Conservation (phyloP, 2,113 vertebrate species). For the Cololabis saira region DNA sequence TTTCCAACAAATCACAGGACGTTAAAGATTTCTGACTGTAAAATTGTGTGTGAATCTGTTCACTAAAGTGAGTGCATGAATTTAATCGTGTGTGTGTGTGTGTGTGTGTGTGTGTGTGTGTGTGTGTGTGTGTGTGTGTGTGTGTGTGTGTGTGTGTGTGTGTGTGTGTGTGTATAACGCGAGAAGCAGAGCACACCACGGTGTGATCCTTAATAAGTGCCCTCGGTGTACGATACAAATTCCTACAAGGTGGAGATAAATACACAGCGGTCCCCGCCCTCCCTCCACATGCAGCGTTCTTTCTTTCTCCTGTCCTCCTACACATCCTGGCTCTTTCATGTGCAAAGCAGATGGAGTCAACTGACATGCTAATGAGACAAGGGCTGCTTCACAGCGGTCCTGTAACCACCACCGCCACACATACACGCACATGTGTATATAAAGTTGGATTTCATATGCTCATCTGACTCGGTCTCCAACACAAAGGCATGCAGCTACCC, state of each 20-base stretch:
- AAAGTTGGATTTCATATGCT: constrained; percentile 25
- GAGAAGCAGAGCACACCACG: constrained; percentile 4
- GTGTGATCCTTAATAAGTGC: constrained; percentile 73
- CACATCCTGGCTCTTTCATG: constrained; percentile 82
- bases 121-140: constrained; percentile 3
- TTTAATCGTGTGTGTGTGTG: constrained; percentile 12
- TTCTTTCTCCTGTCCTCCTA: constrained; percentile 79
- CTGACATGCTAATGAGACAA: constrained; percentile 91
- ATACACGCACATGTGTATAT: constrained; percentile 6
- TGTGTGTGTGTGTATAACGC: neutral
- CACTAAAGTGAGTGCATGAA: neutral
- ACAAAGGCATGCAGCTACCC: constrained; percentile 17
- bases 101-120: constrained; percentile 6
- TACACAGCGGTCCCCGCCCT: constrained; percentile 47
- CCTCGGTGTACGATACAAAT: constrained; percentile 71
- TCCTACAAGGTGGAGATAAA: constrained; percentile 78
- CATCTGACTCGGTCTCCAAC: constrained; percentile 6
- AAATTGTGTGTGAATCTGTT: constrained; percentile 6
- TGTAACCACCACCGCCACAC: constrained; percentile 63
- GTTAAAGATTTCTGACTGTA: constrained; percentile 14
- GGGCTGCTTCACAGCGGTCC: constrained; percentile 79
- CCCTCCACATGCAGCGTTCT: constrained; percentile 56
- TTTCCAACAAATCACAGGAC: constrained; percentile 4
- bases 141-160: constrained; percentile 8
- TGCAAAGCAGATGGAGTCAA: constrained; percentile 90